These are phyloP conservation scores for Euplagia quadripunctaria DNA, from an alignment of 2,888 invertebrate species.

Conservation along the genomic window DNA sequence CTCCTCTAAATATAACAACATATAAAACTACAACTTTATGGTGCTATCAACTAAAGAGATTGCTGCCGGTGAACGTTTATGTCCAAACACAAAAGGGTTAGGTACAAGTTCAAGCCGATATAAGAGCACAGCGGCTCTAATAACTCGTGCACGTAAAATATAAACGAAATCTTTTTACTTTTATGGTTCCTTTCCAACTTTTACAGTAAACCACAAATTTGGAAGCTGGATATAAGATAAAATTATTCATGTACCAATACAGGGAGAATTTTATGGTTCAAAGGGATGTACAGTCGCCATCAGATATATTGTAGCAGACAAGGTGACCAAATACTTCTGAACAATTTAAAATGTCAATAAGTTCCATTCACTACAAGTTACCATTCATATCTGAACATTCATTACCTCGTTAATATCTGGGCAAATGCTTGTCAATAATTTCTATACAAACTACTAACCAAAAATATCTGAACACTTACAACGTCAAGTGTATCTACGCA, in stretches of 20 bases:
- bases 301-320: too few species aligned
- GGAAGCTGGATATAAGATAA: slow-evolving; percentile 24
- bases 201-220: slow-evolving; percentile 32
- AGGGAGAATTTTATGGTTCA: slow-evolving; percentile 2
- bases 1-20: neutral
- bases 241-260: slow-evolving; percentile 1
- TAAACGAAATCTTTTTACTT: slow-evolving; percentile 31
- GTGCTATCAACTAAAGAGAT: slow-evolving; percentile 1
- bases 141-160: slow-evolving; percentile 26
- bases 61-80: slow-evolving; percentile 1
- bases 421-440: too few species aligned
- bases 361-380: too few species aligned
- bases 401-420: too few species aligned
- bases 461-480: too few species aligned
- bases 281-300: too few species aligned
- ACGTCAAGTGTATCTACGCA: too few species aligned
- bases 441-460: too few species aligned
- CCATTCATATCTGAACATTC: too few species aligned
- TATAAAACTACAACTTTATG: neutral
- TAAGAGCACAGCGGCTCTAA: slow-evolving; percentile 27
- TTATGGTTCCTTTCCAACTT: slow-evolving; percentile 31
- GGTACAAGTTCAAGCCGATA: slow-evolving; percentile 24
- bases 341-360: too few species aligned
- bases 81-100: slow-evolving; percentile 7
- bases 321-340: too few species aligned